Conservation (phyloP, 2,797 vertebrate species). For the Cheirogaleus major region DNA sequence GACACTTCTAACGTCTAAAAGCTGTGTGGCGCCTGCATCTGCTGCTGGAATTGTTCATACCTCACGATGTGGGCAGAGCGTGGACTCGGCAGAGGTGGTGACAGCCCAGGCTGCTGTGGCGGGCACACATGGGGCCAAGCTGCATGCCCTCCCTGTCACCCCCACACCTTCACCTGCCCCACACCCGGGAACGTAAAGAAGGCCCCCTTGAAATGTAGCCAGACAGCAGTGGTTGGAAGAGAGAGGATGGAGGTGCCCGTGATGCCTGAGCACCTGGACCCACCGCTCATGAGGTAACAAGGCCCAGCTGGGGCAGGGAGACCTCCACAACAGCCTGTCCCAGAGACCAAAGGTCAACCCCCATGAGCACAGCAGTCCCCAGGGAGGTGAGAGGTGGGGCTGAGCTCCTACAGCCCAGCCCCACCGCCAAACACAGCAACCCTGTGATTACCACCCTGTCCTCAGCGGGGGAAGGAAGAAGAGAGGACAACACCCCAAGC, state of each 20-base stretch:
- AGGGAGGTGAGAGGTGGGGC: neutral
- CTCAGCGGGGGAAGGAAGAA: slow-evolving; percentile 38
- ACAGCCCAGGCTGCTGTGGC: neutral
- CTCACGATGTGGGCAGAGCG: accelerated
- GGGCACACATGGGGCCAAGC: neutral
- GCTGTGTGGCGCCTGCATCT: neutral
- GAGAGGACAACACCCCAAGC: slow-evolving; percentile 31
- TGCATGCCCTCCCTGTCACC: neutral
- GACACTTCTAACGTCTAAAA: accelerated
- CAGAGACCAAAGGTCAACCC: neutral
- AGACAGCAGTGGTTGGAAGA: too few relatives aligned
- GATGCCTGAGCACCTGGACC: neutral
- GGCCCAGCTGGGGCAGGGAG: too few relatives aligned
- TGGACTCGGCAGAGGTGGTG: neutral
- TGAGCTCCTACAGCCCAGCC: neutral
- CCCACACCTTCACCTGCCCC: neutral
- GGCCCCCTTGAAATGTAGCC: neutral
- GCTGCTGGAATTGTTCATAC: neutral
- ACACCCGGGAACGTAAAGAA: neutral
- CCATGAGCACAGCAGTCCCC: neutral
- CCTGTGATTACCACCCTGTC: slow-evolving; percentile 50
- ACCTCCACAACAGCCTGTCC: neutral
- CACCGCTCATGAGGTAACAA: accelerated
- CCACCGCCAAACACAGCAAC: neutral
- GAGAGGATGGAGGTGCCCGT: accelerated